Base-by-base conservation (phyloP, 2,888 invertebrate genomes). In the Julus scanicus region DNA sequence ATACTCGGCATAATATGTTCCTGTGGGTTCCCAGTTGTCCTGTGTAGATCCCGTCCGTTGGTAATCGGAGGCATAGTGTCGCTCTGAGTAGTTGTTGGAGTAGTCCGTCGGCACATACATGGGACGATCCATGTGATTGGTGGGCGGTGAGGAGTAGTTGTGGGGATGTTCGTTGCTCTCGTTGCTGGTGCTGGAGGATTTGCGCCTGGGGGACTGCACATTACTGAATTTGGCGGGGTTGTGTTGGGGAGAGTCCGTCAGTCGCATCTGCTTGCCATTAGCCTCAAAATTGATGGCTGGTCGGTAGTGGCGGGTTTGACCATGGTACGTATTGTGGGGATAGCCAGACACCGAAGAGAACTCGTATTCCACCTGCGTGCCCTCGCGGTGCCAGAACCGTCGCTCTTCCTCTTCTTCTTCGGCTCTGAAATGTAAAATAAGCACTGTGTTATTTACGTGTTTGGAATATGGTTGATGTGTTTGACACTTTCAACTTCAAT, bases 251-350 rank as follows among this genome's bases (percentile, higher is more conserved):
- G 95, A 1, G 95, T 96, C 96, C 0, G 95, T 95, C 92, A 95
- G 95, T 88, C 95, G 93, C 86, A 95, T 92, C 0, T 96, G 95
- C 90, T 95, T 94, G 44, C 89, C 89, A 84, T 90, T 90, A 17
- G 71, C 57, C 29, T 89, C 89, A 48, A 89, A 88, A 53, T 87
- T 89, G 83, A 89, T 88, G 87, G 89, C 88, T 29, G 89, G 94
- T 9, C 96, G 94, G 91, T 95, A 94, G 91, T 96, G 96, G 89
- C 95, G 93, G 8, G 96, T 94, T 84, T 96, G 96, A 0, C 97
- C 98, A 92, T 97, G 98, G 93, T 97, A 98, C 1, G 97, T 97
- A 93, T 97, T 96, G 92, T 97, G 97, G 80, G 95, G 94, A 92
- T 95, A 96, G 0, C 94, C 94, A 84, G 93, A 93, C 40, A 93